A percentile compares a stretch with the other conserved stretches of the same genome.
These are phyloP conservation scores for Mayetiola destructor DNA, from an alignment of 2,888 invertebrate species.

Conservation along the genomic window DNA sequence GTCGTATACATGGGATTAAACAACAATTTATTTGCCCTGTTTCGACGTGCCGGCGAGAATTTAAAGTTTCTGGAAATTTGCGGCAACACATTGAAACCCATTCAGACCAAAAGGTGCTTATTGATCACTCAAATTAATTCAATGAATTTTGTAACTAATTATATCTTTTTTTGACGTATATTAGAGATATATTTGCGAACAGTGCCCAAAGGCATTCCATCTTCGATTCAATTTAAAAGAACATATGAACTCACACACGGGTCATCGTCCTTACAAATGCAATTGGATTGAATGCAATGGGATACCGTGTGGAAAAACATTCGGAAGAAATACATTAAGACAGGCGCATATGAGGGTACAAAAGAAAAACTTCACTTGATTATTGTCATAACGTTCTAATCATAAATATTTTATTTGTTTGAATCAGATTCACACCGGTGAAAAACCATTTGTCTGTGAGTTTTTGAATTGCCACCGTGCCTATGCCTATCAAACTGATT, in stretches of 20 bases:
- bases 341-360: neutral
- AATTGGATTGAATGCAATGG: no score
- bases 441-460: neutral
- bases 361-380: neutral
- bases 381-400: neutral
- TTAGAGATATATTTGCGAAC: no score
- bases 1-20: neutral
- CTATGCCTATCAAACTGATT: neutral
- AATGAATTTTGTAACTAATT: no score
- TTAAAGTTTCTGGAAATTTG: neutral
- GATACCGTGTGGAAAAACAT: neutral
- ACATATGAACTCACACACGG: constrained; percentile 1
- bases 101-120: neutral
- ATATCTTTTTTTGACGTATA: no score
- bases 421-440: neutral
- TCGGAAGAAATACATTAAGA: neutral
- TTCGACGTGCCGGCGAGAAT: neutral
- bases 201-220: no score
- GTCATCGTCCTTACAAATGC: neutral
- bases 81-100: constrained; percentile 1
- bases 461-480: neutral
- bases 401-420: neutral
- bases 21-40: neutral
- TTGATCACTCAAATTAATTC: no score
- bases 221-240: neutral